These are phyloP conservation scores for Cydia pomonella DNA, from an alignment of 1,140 invertebrate species.

Conservation along the genomic window DNA sequence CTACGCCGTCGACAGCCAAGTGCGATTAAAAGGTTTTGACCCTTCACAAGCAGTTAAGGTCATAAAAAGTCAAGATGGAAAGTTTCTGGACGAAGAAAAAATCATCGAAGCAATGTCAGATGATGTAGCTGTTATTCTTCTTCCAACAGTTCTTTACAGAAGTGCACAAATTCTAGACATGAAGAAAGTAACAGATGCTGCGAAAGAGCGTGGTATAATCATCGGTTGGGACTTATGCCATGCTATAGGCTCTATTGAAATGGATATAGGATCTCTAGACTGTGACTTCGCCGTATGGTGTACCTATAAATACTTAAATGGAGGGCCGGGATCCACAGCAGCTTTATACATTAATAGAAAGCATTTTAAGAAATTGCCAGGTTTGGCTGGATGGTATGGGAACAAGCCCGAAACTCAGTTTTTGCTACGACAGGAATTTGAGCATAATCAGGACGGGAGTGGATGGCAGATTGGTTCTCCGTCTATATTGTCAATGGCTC, in stretches of 20 bases:
- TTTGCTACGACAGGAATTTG: constrained; percentile 61
- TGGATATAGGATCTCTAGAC: constrained; percentile 59
- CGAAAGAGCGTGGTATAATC: constrained; percentile 54
- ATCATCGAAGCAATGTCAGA: constrained; percentile 63
- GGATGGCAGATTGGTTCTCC: constrained; percentile 71
- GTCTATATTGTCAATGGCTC: constrained; percentile 56
- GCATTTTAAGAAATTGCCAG: constrained; percentile 58
- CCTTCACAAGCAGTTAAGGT: constrained; percentile 64
- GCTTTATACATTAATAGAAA: constrained; percentile 66
- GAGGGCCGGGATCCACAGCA: constrained; percentile 60
- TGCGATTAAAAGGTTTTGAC: constrained; percentile 58
- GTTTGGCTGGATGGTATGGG: constrained; percentile 67
- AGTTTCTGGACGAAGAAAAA: constrained; percentile 58
- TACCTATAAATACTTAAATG: constrained; percentile 72
- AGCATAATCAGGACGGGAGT: constrained; percentile 58
- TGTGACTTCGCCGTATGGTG: constrained; percentile 72
- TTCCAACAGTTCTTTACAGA: constrained; percentile 66
- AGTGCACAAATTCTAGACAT: constrained; percentile 67
- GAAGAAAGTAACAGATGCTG: constrained; percentile 57
- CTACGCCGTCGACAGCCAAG: constrained; percentile 68
- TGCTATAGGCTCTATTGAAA: constrained; percentile 56
- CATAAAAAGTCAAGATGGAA: constrained; percentile 47
- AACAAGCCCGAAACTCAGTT: constrained; percentile 65
- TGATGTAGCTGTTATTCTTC: constrained; percentile 60
- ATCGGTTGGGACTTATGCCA: constrained; percentile 72